Evolutionary conservation across 2,113 vertebrate species (phyloP).

Genomic region (Carollia perspicillata): DNA sequence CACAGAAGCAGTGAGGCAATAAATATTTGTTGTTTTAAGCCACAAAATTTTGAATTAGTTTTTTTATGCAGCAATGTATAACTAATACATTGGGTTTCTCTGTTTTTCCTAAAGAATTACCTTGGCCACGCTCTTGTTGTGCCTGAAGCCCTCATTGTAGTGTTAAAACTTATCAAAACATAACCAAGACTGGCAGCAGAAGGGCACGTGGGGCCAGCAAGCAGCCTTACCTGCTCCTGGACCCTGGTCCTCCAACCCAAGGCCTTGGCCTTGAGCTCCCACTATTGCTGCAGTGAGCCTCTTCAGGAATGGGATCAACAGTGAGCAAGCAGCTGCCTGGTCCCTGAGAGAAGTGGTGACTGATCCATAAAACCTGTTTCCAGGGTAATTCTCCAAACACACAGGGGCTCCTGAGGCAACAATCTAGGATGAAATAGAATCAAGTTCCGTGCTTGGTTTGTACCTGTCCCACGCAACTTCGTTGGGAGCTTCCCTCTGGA

Average conservation of each 20-base stretch:
- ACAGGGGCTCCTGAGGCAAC: conserved; percentile 78
- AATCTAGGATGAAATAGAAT: conserved; percentile 75
- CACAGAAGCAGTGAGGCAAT: neutral
- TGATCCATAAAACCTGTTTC: conserved; percentile 60
- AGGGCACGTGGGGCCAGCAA: fast-evolving
- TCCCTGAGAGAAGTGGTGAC: neutral
- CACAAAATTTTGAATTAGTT: neutral
- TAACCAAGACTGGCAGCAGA: neutral
- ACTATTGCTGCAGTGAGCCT: conserved; percentile 78
- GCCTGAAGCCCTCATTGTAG: neutral
- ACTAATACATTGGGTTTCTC: neutral
- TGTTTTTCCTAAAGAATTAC: neutral
- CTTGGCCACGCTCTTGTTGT: neutral
- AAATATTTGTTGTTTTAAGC: neutral
- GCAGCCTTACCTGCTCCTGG: neutral
- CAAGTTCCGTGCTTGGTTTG: neutral
- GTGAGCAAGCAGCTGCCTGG: conserved; percentile 73
- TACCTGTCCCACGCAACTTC: fast-evolving
- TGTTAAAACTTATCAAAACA: neutral
- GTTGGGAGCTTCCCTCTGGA: neutral
- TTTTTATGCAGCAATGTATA: neutral
- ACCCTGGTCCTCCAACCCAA: neutral
- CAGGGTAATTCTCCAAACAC: conserved; percentile 85
- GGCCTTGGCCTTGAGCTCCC: neutral
- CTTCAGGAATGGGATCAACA: conserved; percentile 85